A percentile compares a stretch with the other conserved stretches of the same genome.
phyloP scores from a whole-genome alignment of 2,888 invertebrate species.

The Griposia aprilina region DNA sequence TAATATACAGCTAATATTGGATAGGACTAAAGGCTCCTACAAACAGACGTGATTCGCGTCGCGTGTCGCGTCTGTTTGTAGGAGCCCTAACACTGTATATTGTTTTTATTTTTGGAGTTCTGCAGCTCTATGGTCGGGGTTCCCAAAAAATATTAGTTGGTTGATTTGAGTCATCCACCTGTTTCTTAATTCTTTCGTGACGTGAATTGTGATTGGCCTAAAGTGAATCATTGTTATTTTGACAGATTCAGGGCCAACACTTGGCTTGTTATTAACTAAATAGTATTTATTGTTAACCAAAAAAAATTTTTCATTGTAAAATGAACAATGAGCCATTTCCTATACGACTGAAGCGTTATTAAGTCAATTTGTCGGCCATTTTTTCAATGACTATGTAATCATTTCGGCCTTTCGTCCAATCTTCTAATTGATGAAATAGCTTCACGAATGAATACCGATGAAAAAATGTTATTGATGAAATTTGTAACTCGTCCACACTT shows the following conservation, averaged over 20 bases:
- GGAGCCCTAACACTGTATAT: no score
- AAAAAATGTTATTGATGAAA: not conserved
- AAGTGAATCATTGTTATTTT: no score
- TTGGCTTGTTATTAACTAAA: no score
- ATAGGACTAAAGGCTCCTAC: no score
- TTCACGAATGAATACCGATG: not conserved
- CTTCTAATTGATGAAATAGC: not conserved
- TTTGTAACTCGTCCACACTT: not conserved
- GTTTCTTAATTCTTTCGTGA: not conserved
- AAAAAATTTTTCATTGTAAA: not conserved
- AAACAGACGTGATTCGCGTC: no score
- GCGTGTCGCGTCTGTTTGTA: no score
- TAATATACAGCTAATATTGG: no score
- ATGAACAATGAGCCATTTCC: constrained; percentile 4
- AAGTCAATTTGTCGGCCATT: not conserved
- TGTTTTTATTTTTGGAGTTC: no score
- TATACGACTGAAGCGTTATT: not conserved
- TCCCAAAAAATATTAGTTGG: no score
- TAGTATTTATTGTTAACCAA: not conserved
- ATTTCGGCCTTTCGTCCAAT: not conserved
- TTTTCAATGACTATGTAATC: not conserved
- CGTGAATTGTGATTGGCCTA: not conserved
- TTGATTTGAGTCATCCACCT: not conserved
- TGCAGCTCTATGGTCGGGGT: no score
- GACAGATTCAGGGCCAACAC: no score